These are phyloP conservation scores for Hyphantria cunea DNA, from an alignment of 1,140 invertebrate genomes.

Conservation along the genomic window DNA sequence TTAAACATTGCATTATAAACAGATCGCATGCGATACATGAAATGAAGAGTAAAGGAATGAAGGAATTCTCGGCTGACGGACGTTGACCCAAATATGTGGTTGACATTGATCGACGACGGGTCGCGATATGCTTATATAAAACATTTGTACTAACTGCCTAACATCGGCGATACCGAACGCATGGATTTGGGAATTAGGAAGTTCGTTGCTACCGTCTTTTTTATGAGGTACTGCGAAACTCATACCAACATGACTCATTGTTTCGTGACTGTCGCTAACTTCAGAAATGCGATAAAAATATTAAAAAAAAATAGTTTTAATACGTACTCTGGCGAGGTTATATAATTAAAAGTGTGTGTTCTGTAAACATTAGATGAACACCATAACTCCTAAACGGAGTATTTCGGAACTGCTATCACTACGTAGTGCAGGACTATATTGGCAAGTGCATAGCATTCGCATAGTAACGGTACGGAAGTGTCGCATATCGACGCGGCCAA, in stretches of 20 bases:
- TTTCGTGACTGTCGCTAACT: constrained; percentile 26
- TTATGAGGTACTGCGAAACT: constrained; percentile 56
- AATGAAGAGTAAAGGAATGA: constrained; percentile 65
- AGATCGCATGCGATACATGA: constrained; percentile 62
- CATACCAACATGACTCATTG: constrained; percentile 55
- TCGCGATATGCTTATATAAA: constrained; percentile 71
- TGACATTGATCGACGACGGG: constrained; percentile 79
- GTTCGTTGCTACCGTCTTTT: constrained; percentile 71
- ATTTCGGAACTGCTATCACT: constrained; percentile 45
- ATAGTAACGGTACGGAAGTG: constrained; percentile 63
- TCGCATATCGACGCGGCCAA: constrained; percentile 74
- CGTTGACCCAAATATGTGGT: constrained; percentile 79
- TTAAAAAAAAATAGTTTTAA: not conserved
- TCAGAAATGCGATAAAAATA: constrained; percentile 5
- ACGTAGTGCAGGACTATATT: constrained; percentile 55
- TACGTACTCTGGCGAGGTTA: constrained; percentile 3
- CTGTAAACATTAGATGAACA: no score
- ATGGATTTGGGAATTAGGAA: constrained; percentile 58
- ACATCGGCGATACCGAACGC: constrained; percentile 38
- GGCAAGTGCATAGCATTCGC: constrained; percentile 65
- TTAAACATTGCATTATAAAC: constrained; percentile 42
- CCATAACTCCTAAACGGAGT: constrained; percentile 48
- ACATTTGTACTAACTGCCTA: constrained; percentile 52
- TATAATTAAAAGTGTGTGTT: no score
- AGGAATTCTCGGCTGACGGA: constrained; percentile 71